phyloP scores from a whole-genome alignment of 2,797 vertebrate species.

The Bufotes viridis region DNA sequence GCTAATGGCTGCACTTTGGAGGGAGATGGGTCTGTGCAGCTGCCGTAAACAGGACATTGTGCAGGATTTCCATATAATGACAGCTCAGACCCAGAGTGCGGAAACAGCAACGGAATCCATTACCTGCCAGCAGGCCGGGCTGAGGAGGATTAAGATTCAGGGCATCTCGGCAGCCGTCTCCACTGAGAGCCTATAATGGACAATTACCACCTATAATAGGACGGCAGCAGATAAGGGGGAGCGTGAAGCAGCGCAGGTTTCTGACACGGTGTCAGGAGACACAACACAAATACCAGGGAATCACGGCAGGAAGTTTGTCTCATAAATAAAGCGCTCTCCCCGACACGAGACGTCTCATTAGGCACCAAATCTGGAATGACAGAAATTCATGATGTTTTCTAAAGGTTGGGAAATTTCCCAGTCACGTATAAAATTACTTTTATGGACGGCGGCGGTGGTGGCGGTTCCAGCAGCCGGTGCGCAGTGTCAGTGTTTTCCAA shows the following conservation, averaged over 20 bases:
- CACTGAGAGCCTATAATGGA: constrained; percentile 40
- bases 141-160: constrained; percentile 30
- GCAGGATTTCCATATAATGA: constrained; percentile 10
- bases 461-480: neutral
- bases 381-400: constrained; percentile 38
- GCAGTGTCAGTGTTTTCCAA: constrained; percentile 25
- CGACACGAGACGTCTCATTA: constrained; percentile 43
- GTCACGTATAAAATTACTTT: constrained; percentile 47
- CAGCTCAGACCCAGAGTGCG: neutral
- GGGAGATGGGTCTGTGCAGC: neutral
- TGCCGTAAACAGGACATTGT: neutral
- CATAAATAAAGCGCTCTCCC: constrained; percentile 45
- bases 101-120: neutral
- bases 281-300: neutral
- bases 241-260: neutral
- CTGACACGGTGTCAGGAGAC: constrained; percentile 45
- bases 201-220: constrained; percentile 44
- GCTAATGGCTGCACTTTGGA: neutral
- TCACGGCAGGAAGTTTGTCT: constrained; percentile 20
- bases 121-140: constrained; percentile 25
- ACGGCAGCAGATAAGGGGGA: constrained; percentile 11
- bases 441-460: neutral
- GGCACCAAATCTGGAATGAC: constrained; percentile 37
- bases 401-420: constrained; percentile 49
- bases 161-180: neutral